phyloP scores from a whole-genome alignment of 2,797 vertebrate genomes.

The Chaetophractus vellerosus region DNA sequence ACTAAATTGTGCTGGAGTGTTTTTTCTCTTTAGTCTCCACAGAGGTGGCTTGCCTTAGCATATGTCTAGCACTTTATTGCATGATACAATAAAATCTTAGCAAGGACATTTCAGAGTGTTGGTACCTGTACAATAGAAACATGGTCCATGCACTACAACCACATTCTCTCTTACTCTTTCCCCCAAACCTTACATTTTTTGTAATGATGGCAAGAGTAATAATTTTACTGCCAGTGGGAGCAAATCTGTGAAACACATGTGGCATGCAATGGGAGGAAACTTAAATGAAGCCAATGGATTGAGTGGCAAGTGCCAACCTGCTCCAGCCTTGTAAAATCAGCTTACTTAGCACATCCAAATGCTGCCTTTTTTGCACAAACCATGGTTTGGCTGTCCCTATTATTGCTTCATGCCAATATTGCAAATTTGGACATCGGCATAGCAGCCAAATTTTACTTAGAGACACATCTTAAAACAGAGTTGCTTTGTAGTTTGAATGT shows the following conservation, averaged over 20 bases:
- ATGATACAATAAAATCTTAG: neutral
- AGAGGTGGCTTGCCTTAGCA: neutral
- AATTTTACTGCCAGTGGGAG: neutral
- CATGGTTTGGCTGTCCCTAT: neutral
- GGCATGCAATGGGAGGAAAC: neutral
- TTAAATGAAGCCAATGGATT: neutral
- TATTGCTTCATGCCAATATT: neutral
- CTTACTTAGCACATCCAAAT: neutral
- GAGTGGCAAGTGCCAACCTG: neutral
- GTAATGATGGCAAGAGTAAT: neutral
- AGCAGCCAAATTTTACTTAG: neutral
- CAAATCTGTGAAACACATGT: neutral
- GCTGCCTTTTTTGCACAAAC: neutral
- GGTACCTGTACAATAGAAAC: constrained; percentile 11
- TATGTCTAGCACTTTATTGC: neutral
- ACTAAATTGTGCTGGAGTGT: neutral
- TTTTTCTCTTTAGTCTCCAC: neutral
- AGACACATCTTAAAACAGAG: neutral
- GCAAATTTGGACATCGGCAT: neutral
- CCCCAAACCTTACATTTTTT: neutral
- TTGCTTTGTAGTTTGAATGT: neutral
- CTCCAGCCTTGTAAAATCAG: neutral
- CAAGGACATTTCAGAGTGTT: neutral
- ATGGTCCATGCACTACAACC: neutral
- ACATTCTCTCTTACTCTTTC: neutral